A percentile compares a stretch with the other conserved stretches of the same genome.
Conservation (phyloP, 53 echinoderm and acorn worm species). For the Zoroaster sp. region DNA sequence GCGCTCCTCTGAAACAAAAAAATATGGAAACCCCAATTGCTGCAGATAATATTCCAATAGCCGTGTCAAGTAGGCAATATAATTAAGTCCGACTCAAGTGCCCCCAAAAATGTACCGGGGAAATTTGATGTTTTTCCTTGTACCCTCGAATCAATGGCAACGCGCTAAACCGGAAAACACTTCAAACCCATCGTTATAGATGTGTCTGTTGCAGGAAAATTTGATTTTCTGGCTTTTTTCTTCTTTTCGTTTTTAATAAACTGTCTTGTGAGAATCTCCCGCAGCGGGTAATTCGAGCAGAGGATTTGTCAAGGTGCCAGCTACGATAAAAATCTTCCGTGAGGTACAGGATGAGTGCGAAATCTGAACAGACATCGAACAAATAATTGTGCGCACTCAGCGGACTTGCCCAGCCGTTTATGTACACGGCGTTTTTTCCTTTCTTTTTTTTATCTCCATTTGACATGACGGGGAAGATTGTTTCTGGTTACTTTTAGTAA, state of each 20-base stretch:
- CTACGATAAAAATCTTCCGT: conserved; percentile 3
- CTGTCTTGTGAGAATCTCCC: conserved; percentile 21
- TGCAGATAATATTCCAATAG: conserved; percentile 49
- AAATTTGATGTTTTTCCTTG: conserved; percentile 13
- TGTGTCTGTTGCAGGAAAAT: conserved; percentile 37
- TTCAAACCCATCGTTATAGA: conserved; percentile 18
- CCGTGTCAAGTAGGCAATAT: conserved; percentile 52
- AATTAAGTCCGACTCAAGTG: conserved; percentile 48
- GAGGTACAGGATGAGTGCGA: not conserved
- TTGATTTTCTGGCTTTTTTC: conserved; percentile 35
- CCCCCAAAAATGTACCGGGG: not conserved
- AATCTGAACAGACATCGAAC: conserved; percentile 24
- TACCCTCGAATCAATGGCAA: conserved; percentile 36
- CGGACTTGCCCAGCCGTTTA: not conserved
- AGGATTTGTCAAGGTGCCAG: conserved; percentile 17
- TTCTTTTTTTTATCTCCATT: not conserved
- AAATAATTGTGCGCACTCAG: conserved; percentile 4
- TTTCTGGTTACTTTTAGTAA: not conserved
- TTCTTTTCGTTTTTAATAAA: conserved; percentile 36
- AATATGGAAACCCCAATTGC: conserved; percentile 44
- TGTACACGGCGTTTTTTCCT: not conserved
- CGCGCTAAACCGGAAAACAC: conserved; percentile 39
- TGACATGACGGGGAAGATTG: not conserved
- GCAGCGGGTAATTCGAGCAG: conserved; percentile 45
- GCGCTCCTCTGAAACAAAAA: not conserved